phyloP scores from a whole-genome alignment of 2,888 invertebrate species.

The Drosophila tripunctata region DNA sequence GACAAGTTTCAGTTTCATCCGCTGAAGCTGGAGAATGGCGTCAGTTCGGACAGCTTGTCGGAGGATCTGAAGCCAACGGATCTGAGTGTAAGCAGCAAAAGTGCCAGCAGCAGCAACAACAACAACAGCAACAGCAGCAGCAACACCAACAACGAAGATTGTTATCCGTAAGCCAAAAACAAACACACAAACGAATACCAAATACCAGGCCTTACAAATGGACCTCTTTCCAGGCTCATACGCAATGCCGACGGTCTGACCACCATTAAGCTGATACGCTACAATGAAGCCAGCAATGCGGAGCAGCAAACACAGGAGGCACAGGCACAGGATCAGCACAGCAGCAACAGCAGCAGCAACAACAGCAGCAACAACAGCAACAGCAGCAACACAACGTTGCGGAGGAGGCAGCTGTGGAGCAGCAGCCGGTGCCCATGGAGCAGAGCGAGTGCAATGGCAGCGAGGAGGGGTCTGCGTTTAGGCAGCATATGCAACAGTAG shows the following conservation, averaged over 20 bases:
- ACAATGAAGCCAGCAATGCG: constrained; percentile 57
- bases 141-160: constrained; percentile 74
- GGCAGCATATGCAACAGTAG: constrained; percentile 74
- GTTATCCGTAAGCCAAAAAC: constrained; percentile 82
- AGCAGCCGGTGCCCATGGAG: constrained; percentile 65
- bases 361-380: constrained; percentile 9
- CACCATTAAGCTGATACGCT: constrained; percentile 84
- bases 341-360: constrained; percentile 17
- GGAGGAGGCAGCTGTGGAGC: constrained; percentile 61
- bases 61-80: constrained; percentile 89
- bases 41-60: constrained; percentile 62
- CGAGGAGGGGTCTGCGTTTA: constrained; percentile 50
- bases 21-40: constrained; percentile 78
- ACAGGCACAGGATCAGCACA: constrained; percentile 43
- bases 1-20: constrained; percentile 83
- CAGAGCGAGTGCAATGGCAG: constrained; percentile 63
- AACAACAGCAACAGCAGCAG: constrained; percentile 72
- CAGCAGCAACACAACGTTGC: constrained; percentile 52
- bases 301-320: constrained; percentile 27
- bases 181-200: constrained; percentile 2
- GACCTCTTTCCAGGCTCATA: constrained; percentile 79
- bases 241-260: constrained; percentile 84
- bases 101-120: constrained; percentile 34
- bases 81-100: constrained; percentile 85
- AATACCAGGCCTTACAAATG: constrained; percentile 30